Evolutionary conservation across 2,113 vertebrate species (phyloP), one percentile per base, ranked within the genome.

Genomic region (Lepisosteus oculatus): DNA sequence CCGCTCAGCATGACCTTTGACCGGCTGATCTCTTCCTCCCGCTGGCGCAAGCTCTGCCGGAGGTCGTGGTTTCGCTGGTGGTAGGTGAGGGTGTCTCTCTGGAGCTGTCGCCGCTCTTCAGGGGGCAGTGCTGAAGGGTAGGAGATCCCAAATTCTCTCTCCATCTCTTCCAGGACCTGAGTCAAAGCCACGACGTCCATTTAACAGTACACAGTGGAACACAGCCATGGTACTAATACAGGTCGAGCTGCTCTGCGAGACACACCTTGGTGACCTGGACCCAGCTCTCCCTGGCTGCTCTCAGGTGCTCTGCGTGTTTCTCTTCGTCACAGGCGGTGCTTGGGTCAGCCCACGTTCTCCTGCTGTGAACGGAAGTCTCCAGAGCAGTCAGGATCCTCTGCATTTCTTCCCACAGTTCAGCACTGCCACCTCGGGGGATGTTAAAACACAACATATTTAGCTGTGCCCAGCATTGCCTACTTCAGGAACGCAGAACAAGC

Each of bases 311-410:
- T 42, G 70, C 12, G 0, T 79, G 63, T 44, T 76, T 72, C 56
- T 74, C 74, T 6, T 62, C 76, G 12, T 88, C 85, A 14, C 74
- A 61, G 1, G 79, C 80, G 61, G 80, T 78, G 42, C 85, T 76
- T 3, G 85, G 85, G 63, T 61, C 69, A 0, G 86, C 84, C 78
- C 73, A 82, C 41, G 78, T 81, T 78, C 89, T 94, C 68, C 93
- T 88, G 43, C 79, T 89, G 43, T 86, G 85, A 43, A 92, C 90
- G 0, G 90, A 75, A 0, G 85, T 88, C 72, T 99, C 97, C 71
- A 99, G 88, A 0, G 93, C 93, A 0, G 91, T 90, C 14, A 99
- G 75, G 0, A 88, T 87, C 0, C 86, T 76, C 80, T 96, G 93
- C 2, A 98, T 89, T 51, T 85, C 85, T 0, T 79, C 78, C 61